Evolutionary conservation across 2,797 vertebrate genomes (phyloP).

Genomic region (Acipenser oxyrinchus): DNA sequence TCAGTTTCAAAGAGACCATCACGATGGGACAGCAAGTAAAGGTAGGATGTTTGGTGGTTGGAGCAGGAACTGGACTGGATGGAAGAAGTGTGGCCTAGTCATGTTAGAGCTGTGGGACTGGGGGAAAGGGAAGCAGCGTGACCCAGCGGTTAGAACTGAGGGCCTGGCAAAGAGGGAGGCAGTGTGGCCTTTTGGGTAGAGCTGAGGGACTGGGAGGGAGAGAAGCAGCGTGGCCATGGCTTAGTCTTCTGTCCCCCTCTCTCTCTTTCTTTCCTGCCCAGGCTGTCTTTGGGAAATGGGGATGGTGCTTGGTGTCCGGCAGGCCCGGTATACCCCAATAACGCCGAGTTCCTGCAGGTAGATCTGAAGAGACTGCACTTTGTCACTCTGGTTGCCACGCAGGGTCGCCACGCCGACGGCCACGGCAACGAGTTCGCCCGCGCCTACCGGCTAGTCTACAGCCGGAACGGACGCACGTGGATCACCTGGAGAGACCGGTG

Average conservation of each 20-base stretch:
- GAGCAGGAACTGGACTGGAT: no score
- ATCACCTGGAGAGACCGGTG: conserved; percentile 85
- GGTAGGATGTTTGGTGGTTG: no score
- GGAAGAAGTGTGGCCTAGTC: no score
- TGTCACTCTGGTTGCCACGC: conserved; percentile 84
- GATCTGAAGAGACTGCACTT: conserved; percentile 74
- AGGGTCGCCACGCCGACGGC: conserved; percentile 84
- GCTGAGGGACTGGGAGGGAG: no score
- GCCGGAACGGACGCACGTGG: conserved; percentile 77
- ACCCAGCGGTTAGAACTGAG: no score
- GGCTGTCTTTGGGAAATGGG: conserved; percentile 78
- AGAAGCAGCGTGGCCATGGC: no score
- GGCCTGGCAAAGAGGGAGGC: no score
- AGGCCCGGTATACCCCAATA: conserved; percentile 71
- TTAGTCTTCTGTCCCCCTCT: not conserved
- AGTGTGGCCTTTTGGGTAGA: no score
- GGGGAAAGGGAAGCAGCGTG: no score
- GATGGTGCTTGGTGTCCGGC: conserved; percentile 90
- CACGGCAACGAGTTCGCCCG: conserved; percentile 83
- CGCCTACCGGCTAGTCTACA: conserved; percentile 77
- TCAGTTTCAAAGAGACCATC: no score
- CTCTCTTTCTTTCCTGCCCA: conserved; percentile 30
- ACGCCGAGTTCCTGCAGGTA: conserved; percentile 82
- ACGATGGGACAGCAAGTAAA: no score
- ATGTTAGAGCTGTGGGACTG: no score